phyloP scores from a whole-genome alignment of 2,888 invertebrate genomes.

The Eilema caniola region DNA sequence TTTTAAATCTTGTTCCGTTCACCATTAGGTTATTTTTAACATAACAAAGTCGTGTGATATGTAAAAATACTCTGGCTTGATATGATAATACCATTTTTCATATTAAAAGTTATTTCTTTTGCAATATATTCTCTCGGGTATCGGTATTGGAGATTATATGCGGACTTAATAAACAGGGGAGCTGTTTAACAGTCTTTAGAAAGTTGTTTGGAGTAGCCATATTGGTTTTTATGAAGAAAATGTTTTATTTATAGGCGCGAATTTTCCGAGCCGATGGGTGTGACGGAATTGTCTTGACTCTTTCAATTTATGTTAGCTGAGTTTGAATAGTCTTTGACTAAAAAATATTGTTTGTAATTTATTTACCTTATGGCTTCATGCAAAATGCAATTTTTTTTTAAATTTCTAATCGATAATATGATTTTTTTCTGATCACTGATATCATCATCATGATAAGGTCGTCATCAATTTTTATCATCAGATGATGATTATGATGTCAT shows the following conservation, averaged over 20 bases:
- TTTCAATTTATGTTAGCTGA: background rate
- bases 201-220: conserved; percentile 39
- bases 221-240: conserved; percentile 15
- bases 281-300: background rate
- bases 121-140: conserved; percentile 57
- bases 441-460: too few species aligned
- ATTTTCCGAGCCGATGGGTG: conserved; percentile 13
- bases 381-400: too few species aligned
- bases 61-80: conserved; percentile 44
- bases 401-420: too few species aligned
- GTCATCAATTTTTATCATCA: too few species aligned
- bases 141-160: conserved; percentile 56
- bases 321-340: background rate
- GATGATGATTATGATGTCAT: too few species aligned
- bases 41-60: conserved; percentile 24
- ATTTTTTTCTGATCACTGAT: too few species aligned
- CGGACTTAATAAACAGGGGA: conserved; percentile 47
- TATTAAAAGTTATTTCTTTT: conserved; percentile 81
- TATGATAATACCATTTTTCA: conserved; percentile 85
- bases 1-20: conserved; percentile 22
- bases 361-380: too few species aligned
- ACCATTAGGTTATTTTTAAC: conserved; percentile 20
- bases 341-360: background rate
- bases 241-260: conserved; percentile 13
- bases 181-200: conserved; percentile 48